Conservation (phyloP, 2,888 invertebrate genomes). For the Malthinus flaveolus region DNA sequence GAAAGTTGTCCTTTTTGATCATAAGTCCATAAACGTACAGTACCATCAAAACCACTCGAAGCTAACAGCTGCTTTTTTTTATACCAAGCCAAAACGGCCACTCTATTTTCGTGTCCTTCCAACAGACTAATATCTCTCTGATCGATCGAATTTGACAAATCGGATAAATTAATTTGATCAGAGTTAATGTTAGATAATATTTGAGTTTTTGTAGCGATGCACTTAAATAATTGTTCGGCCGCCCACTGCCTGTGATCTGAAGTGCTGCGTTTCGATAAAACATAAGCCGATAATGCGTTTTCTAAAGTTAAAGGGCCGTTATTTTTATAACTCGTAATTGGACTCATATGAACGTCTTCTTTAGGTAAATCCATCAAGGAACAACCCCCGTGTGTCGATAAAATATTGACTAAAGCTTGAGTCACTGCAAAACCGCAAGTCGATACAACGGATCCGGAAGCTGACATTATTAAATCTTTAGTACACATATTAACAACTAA, state of each 20-base stretch:
- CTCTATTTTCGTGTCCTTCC: conserved; percentile 62
- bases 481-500: conserved; percentile 63
- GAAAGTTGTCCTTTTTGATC: conserved; percentile 45
- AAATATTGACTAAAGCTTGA: conserved; percentile 62
- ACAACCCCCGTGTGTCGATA: conserved; percentile 56
- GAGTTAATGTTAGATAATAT: conserved; percentile 46
- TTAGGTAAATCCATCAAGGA: conserved; percentile 50
- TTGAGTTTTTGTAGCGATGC: conserved; percentile 52
- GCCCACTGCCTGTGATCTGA: conserved; percentile 63
- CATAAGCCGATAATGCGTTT: conserved; percentile 63
- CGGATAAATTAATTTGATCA: conserved; percentile 57
- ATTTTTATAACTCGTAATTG: conserved; percentile 28
- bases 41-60: conserved; percentile 65
- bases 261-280: conserved; percentile 59
- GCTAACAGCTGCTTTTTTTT: conserved; percentile 56
- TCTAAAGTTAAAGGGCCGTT: conserved; percentile 58
- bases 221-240: conserved; percentile 61
- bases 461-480: conserved; percentile 56
- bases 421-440: conserved; percentile 59
- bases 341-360: conserved; percentile 40
- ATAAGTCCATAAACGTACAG: conserved; percentile 61
- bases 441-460: conserved; percentile 47
- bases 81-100: conserved; percentile 56
- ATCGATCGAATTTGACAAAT: conserved; percentile 56
- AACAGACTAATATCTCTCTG: conserved; percentile 46